These are phyloP conservation scores for Heliornis fulica DNA, from an alignment of 2,113 vertebrate genomes.

Conservation along the genomic window DNA sequence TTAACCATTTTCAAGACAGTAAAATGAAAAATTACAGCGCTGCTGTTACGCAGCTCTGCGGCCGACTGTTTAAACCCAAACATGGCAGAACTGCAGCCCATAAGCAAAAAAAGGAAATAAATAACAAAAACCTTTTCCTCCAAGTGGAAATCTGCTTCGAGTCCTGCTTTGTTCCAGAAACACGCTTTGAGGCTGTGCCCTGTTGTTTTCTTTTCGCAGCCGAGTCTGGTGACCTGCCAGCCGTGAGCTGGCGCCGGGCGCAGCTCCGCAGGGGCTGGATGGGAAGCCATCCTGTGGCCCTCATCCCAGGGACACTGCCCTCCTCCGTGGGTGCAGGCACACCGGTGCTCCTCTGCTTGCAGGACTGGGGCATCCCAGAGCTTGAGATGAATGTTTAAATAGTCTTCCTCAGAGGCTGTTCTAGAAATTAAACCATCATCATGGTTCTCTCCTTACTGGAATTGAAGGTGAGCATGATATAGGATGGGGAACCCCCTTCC, in stretches of 20 bases:
- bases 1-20: background rate
- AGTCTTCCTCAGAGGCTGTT: background rate
- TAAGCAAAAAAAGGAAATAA: too few relatives aligned
- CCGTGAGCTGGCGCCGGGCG: background rate
- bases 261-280: background rate
- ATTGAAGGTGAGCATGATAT: background rate
- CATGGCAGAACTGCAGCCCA: background rate
- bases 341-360: accelerated
- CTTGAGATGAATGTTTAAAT: background rate
- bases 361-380: background rate
- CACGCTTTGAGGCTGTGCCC: background rate
- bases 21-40: background rate
- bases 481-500: background rate
- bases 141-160: background rate
- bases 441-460: background rate
- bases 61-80: background rate
- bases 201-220: background rate
- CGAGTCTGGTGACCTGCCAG: background rate
- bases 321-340: background rate
- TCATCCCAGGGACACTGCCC: background rate
- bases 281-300: accelerated
- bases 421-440: background rate
- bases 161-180: background rate
- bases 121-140: too few relatives aligned
- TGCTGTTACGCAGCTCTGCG: background rate